Percentiles rank a stretch among this genome's conserved stretches.
Evolutionary conservation across 2,113 vertebrate genomes (phyloP).

Genomic region (Gobiocypris rarus): DNA sequence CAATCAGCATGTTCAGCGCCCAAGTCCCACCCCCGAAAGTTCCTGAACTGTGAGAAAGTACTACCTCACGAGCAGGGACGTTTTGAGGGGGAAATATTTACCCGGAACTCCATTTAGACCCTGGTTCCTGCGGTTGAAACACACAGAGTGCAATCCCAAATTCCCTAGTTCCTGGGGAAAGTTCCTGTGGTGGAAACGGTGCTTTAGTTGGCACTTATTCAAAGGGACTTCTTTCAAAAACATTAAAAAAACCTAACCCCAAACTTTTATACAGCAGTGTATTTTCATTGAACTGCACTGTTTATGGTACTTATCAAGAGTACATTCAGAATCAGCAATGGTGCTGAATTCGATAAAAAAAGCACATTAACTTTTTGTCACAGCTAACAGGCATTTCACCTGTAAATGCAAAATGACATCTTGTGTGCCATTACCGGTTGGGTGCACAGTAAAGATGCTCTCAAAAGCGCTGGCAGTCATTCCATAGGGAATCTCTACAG

Average conservation of each 20-base stretch:
- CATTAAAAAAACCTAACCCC: not conserved
- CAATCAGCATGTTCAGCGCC: no score
- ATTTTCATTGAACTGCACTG: not conserved
- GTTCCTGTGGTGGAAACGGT: no score
- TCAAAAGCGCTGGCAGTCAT: conserved; percentile 61
- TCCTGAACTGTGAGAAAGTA: no score
- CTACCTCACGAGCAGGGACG: no score
- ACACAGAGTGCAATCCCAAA: no score
- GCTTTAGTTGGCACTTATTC: no score
- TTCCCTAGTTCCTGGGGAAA: no score
- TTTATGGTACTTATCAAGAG: not conserved
- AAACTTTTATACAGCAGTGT: not conserved
- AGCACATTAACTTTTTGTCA: conserved; percentile 7
- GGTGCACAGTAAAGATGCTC: conserved; percentile 56
- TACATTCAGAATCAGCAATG: not conserved
- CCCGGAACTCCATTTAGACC: no score
- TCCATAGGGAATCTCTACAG: conserved; percentile 61
- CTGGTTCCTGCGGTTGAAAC: no score
- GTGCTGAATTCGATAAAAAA: not conserved
- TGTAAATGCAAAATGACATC: conserved; percentile 51
- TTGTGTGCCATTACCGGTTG: conserved; percentile 53
- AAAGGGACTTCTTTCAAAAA: not conserved
- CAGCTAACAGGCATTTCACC: conserved; percentile 51
- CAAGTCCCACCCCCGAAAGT: no score
- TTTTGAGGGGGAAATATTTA: no score